phyloP scores from a whole-genome alignment of 2,113 vertebrate species.

The Heterotilapia buettikoferi region DNA sequence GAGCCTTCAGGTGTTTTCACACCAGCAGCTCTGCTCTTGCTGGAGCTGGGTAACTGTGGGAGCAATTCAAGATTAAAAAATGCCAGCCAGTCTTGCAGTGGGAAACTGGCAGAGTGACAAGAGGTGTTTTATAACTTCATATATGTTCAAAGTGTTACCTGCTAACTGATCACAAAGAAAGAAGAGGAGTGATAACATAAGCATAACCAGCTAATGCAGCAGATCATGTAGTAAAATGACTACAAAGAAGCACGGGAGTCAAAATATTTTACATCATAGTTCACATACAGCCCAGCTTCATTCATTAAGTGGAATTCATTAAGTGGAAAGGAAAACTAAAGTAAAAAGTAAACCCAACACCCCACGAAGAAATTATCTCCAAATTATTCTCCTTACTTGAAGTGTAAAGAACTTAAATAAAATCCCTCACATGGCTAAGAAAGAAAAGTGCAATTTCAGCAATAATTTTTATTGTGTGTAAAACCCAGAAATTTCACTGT shows the following conservation, averaged over 20 bases:
- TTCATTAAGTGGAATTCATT: background rate
- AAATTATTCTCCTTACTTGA: background rate
- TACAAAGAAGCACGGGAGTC: background rate
- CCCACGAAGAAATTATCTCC: background rate
- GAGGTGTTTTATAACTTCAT: background rate
- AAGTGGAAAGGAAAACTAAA: background rate
- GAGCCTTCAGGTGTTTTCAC: conserved; percentile 1
- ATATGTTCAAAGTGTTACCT: background rate
- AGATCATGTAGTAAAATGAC: background rate
- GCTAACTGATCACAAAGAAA: background rate
- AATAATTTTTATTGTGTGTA: background rate
- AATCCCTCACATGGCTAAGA: background rate
- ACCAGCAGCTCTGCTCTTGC: background rate
- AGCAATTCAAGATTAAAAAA: background rate
- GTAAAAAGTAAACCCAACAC: background rate
- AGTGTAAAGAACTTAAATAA: background rate
- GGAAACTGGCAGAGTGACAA: background rate
- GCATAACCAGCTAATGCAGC: background rate
- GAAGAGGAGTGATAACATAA: background rate
- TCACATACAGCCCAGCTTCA: background rate
- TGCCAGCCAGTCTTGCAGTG: background rate
- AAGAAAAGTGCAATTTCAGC: background rate
- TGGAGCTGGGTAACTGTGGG: background rate
- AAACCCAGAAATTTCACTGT: background rate
- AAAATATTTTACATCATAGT: background rate